Base-by-base conservation (phyloP, 2,797 vertebrate genomes). In the Catamblyrhynchus diadema region DNA sequence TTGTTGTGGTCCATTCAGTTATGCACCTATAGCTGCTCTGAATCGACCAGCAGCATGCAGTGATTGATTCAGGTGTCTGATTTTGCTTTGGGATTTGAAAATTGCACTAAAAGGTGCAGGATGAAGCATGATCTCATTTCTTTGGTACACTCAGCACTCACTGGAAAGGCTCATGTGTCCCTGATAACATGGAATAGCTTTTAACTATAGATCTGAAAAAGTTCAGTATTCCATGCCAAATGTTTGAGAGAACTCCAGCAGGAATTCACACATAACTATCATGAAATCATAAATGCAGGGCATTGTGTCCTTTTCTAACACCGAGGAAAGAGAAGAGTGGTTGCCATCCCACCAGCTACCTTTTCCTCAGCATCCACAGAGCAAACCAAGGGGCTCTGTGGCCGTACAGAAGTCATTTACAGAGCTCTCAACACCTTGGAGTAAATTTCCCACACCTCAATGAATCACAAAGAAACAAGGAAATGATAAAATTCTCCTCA, bases 401-500 rank as follows among this genome's bases (percentile, higher is more conserved):
- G 47, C 69, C 50, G 7, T 8, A 9, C 30, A 80, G 72, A 59
- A 69, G 27, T 56, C 27, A 83, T 50, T 87, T 47, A 69, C 65
- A 57, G 81, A 78, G 50, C 69, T 64, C 75, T 77, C 61, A 78
- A 72, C 33, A 83, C 59, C 73, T 83, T 70, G 64, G 30, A 79
- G 77, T 48, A 72, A 74, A 72, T 54, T 83, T 91, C 77, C 70
- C 80, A 72, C 92, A 86, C 86, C 44, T 92, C 27, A 80, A 2
- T 93, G 93, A 94, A 93, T 96, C 91, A 94, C 69, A 83, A 45
- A 79, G 77, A 87, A 86, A 95, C 24, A 50, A 90, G 95, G 91
- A 97, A 96, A 89, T 33, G 69, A 73, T 51, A 94, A 39, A 93
- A 95, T 60, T 81, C 44, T 95, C 70, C 62, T 42, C 2, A 75